These are phyloP conservation scores for Cyanoramphus novaezelandiae DNA, from an alignment of 2,113 vertebrate genomes.

Conservation along the genomic window DNA sequence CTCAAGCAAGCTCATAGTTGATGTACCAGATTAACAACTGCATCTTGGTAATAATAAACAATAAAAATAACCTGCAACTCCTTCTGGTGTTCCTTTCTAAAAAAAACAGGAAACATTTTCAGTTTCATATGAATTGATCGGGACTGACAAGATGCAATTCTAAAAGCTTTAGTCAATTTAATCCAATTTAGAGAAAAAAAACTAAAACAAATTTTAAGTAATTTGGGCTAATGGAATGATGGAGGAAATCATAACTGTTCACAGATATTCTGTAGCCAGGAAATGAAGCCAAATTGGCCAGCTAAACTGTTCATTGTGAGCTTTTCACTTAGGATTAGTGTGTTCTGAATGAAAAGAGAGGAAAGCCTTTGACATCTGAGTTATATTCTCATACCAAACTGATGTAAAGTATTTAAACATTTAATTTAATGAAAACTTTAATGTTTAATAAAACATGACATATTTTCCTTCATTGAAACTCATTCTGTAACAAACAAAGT, in stretches of 20 bases:
- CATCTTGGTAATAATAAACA: background rate
- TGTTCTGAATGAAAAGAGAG: constrained; percentile 57
- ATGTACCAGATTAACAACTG: background rate
- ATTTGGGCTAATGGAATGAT: constrained; percentile 3
- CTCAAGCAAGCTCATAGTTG: background rate
- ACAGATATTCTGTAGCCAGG: constrained; percentile 27
- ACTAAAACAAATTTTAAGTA: background rate
- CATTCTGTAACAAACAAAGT: background rate
- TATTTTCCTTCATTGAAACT: background rate
- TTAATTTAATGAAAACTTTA: constrained; percentile 14
- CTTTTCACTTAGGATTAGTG: constrained; percentile 53
- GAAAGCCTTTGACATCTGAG: constrained; percentile 42
- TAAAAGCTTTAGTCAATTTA: constrained; percentile 13
- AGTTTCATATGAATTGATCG: background rate
- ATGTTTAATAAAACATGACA: background rate
- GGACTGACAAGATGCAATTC: background rate
- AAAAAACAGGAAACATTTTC: background rate
- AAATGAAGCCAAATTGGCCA: constrained; percentile 55
- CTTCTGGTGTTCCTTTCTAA: background rate
- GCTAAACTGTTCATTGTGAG: constrained; percentile 17
- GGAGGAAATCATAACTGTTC: constrained; percentile 48
- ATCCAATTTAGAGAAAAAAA: constrained; percentile 19
- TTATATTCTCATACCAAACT: constrained; percentile 72
- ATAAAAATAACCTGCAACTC: background rate
- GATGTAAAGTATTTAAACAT: constrained; percentile 67